These are phyloP conservation scores for Schizopygopsis malacanthus DNA, from an alignment of 2,797 vertebrate species.

Conservation along the genomic window DNA sequence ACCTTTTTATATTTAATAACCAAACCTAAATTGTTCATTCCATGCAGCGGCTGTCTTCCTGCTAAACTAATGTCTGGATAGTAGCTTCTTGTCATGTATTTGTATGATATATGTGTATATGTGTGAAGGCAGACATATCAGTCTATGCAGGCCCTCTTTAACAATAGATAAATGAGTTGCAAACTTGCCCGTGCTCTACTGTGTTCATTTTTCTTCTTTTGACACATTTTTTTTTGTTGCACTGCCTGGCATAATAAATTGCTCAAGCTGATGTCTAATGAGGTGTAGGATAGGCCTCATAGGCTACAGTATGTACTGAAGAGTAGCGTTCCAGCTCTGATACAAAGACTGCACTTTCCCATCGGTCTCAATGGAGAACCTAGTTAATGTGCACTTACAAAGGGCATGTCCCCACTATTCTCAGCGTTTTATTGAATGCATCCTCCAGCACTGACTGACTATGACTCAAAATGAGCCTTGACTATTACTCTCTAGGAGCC, in stretches of 20 bases:
- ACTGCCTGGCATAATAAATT: slow-evolving; percentile 55
- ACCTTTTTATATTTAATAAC: slow-evolving; percentile 10
- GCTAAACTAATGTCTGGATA: slow-evolving; percentile 14
- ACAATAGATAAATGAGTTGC: slow-evolving; percentile 56
- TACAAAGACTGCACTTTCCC: slow-evolving; percentile 15
- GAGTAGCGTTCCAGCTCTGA: slow-evolving; percentile 9
- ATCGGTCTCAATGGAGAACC: not conserved
- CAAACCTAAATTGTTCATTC: slow-evolving; percentile 29
- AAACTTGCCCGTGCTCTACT: slow-evolving; percentile 33
- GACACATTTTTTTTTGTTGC: slow-evolving; percentile 50
- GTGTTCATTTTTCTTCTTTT: slow-evolving; percentile 55
- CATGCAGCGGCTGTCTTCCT: not conserved
- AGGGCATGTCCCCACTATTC: slow-evolving; percentile 16
- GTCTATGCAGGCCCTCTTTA: slow-evolving; percentile 44
- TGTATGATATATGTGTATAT: slow-evolving; percentile 40
- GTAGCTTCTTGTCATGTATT: slow-evolving; percentile 17
- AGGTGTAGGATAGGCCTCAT: slow-evolving; percentile 48
- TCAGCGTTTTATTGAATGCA: not conserved
- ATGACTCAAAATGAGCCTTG: slow-evolving; percentile 12
- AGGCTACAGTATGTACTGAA: slow-evolving; percentile 40
- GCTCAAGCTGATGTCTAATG: slow-evolving; percentile 52
- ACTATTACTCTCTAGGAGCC: not conserved
- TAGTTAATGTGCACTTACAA: slow-evolving; percentile 28
- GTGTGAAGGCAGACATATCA: slow-evolving; percentile 33
- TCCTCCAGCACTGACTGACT: not conserved